Evolutionary conservation across 2,888 invertebrate genomes (phyloP), one percentile per base, ranked within the genome.

Genomic region (Melanophora roralis): DNA sequence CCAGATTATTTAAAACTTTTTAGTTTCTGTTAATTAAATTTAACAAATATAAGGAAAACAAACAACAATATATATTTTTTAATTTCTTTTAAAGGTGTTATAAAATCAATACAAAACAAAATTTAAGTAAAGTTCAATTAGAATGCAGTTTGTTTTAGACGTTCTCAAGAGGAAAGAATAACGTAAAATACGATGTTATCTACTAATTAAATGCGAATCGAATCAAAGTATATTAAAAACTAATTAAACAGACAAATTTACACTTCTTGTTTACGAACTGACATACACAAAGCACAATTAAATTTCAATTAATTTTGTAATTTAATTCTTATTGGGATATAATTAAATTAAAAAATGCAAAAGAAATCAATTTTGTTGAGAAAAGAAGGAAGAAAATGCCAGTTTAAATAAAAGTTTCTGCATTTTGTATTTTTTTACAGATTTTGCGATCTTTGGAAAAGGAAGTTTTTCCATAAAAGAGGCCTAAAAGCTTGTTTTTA

Each of bases 181-280:
- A 47, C 7, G 53, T 16, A 43, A 64, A 68, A 8, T 45, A 27
- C 27, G 64, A 69, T 16, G 23, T 36, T 78, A 51, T 73, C 64
- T 73, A 51, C 55, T 64, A 62, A 78, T 74, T 74, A 64, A 78
- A 78, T 69, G 47, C 27, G 57, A 68, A 57, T 64, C 27, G 55
- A 60, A 67, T 60, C 23, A 62, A 68, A 49, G 47, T 49, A 49
- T 27, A 16, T 57, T 47, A 27, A 51, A 71, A 7, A 27, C n/a
- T 43, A 3, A 14, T 27, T 68, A 12, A 3, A 27, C 27, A 27
- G 4, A 27, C 27, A 27, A 38, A 27, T 36, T 3, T 1, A 47
- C 12, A 38, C 47, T 11, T 1, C 45, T 14, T 43, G n/a, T 38
- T 9, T 11, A 40, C 53, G 45, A 23, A 47, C 40, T 16, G n/a